Percentiles rank a stretch among this genome's conserved stretches.
Evolutionary conservation across 2,797 vertebrate species (phyloP).

Genomic region (Fringilla coelebs): DNA sequence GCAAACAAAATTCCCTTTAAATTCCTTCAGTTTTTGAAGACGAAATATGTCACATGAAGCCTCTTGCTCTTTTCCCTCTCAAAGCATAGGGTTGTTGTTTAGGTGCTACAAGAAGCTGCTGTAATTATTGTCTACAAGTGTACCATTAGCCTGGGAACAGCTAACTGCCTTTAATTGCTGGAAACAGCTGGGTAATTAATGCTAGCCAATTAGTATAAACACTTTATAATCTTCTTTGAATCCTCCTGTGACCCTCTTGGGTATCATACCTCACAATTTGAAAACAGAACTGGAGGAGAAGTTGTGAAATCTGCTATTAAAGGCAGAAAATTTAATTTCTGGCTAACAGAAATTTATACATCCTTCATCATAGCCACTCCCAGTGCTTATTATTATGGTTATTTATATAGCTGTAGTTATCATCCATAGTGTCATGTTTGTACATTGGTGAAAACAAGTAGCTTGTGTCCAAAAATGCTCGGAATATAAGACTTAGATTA

Average conservation of each 20-base stretch:
- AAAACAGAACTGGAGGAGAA: background rate
- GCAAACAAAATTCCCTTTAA: background rate
- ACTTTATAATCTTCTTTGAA: background rate
- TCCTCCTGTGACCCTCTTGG: background rate
- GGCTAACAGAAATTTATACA: background rate
- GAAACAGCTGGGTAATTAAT: conserved; percentile 34
- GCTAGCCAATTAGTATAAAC: background rate
- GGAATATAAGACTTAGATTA: background rate
- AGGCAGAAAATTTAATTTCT: background rate
- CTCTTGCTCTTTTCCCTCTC: background rate
- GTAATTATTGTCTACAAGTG: conserved; percentile 5
- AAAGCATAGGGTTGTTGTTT: background rate
- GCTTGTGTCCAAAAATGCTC: background rate
- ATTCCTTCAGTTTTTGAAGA: background rate
- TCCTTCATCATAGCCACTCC: background rate
- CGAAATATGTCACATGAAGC: background rate
- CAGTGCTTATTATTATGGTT: background rate
- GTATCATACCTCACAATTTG: background rate
- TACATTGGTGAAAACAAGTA: background rate
- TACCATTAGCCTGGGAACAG: background rate
- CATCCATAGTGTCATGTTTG: background rate
- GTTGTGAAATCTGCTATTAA: background rate
- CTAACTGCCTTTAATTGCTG: conserved; percentile 3
- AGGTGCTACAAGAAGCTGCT: background rate
- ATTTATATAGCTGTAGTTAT: background rate